phyloP scores from a whole-genome alignment of 64 coral and sea anemone genomes.

The Stichodactyla helianthus region DNA sequence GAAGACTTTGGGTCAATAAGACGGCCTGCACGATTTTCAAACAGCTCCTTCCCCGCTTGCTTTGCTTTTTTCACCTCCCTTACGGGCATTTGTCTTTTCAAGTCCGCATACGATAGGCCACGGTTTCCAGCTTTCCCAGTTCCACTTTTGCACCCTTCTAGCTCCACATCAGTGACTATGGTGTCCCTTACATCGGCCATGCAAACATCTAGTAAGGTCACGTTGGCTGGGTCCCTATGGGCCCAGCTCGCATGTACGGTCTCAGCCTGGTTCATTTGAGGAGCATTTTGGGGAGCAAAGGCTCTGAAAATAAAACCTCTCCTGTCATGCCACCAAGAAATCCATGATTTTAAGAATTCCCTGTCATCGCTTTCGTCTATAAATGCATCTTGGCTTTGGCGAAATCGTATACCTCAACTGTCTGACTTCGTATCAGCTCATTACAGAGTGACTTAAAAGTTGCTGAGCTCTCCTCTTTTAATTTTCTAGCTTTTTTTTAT shows the following conservation, averaged over 20 bases:
- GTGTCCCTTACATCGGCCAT: constrained; percentile 27
- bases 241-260: neutral
- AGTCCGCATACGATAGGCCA: constrained; percentile 34
- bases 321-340: constrained; percentile 46
- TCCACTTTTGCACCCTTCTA: constrained; percentile 19
- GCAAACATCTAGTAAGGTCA: constrained; percentile 31
- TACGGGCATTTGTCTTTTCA: constrained; percentile 22
- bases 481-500: no score
- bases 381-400: constrained; percentile 43
- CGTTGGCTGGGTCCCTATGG: neutral
- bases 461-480: constrained; percentile 4
- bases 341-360: constrained; percentile 37
- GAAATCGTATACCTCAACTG: constrained; percentile 22
- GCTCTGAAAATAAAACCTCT: constrained; percentile 30
- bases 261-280: constrained; percentile 23
- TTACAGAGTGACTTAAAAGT: constrained; percentile 29
- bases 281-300: constrained; percentile 32
- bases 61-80: constrained; percentile 44
- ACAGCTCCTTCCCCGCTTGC: constrained; percentile 40
- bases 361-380: constrained; percentile 4
- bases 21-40: constrained; percentile 18
- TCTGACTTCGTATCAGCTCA: constrained; percentile 14
- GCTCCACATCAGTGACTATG: constrained; percentile 18
- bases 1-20: constrained; percentile 39
- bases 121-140: constrained; percentile 22